Evolutionary conservation across 1,140 invertebrate species (phyloP).

Genomic region (Luehdorfia chinensis): DNA sequence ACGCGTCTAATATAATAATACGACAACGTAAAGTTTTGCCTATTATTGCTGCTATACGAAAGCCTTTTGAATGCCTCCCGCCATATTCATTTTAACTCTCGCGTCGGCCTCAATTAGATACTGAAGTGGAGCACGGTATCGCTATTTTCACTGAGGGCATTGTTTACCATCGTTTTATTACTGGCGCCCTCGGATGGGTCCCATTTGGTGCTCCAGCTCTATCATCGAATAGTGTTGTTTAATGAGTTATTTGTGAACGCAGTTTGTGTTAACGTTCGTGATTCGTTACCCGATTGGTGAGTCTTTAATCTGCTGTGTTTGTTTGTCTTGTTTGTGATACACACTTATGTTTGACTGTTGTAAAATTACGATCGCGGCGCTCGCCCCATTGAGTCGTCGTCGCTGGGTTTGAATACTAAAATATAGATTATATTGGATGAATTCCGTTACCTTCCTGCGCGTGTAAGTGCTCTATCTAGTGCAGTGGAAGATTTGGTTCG

Average conservation of each 20-base stretch:
- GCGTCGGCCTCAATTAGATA: conserved; percentile 29
- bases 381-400: too few species aligned
- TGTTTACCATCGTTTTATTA: conserved; percentile 41
- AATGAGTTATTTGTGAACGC: neutral
- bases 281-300: neutral
- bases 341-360: too few species aligned
- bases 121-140: conserved; percentile 25
- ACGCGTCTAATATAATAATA: too few species aligned
- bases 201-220: conserved; percentile 24
- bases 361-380: too few species aligned
- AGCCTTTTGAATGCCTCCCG: neutral
- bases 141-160: conserved; percentile 33
- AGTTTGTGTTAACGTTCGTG: neutral
- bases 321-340: too few species aligned
- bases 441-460: too few species aligned
- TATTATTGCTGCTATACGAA: neutral
- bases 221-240: conserved; percentile 19
- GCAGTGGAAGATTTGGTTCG: too few species aligned
- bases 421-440: too few species aligned
- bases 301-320: neutral
- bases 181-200: conserved; percentile 22
- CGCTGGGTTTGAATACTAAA: too few species aligned
- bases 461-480: too few species aligned
- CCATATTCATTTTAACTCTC: neutral
- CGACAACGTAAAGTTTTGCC: too few species aligned